Base-by-base conservation (phyloP, 2,888 invertebrate species). In the Stegana nigrithorax region DNA sequence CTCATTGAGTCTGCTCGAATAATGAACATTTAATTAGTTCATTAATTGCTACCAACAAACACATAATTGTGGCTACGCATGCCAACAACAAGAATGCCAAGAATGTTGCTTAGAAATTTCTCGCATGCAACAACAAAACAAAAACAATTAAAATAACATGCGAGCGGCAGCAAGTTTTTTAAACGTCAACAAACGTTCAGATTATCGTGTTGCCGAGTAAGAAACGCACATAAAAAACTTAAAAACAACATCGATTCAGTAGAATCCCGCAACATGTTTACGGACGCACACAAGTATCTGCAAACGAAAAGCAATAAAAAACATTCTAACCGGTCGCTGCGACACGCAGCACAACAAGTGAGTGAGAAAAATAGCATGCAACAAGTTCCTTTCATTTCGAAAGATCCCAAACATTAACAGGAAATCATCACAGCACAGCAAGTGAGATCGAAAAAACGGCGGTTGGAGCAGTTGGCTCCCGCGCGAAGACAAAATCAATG, bases 391-490 rank as follows among this genome's bases (percentile, higher is more conserved):
- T 73, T 65, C 70, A 72, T 70, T 73, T 60, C 73, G 72, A 79
- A 76, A 75, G 81, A 80, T 75, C 77, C 36, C 73, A 80, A 74
- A 70, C 66, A 66, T 69, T 75, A 73, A 74, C 76, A 82, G 82
- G 82, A 72, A 80, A 81, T 69, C 82, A 81, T 78, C 71, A 81
- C 72, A 73, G 67, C 62, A 68, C 66, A 79, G 73, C 71, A 68
- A 63, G 75, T 63, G 67, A 65, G 63, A 72, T 64, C 69, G 64
- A 67, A 72, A 56, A 39, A 8, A 59, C 57, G 59, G 53, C 61
- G 27, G n/a, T n/a, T 57, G 61, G 47, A 47, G 21, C 17, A 17
- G 19, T n/a, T n/a, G 14, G 53, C 36, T 55, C 53, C 53, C 53
- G 53, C 53, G 53, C 53, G 21, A 55, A 55, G 2, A 39, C 39